Evolutionary conservation across 2,888 invertebrate genomes (phyloP).

Genomic region (Lapara coniferarum): DNA sequence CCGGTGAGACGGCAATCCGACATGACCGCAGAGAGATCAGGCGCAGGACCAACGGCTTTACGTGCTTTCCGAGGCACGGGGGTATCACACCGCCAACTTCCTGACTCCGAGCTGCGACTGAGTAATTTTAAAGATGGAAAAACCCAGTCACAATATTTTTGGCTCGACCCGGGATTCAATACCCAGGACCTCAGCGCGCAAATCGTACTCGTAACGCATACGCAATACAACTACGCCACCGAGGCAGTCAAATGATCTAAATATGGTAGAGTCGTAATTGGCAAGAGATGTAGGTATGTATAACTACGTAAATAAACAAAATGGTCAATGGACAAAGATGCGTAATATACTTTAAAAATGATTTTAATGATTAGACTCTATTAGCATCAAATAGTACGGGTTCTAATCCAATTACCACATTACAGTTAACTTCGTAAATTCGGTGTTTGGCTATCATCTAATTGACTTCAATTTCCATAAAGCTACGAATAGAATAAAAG

Average conservation of each 20-base stretch:
- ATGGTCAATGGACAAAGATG: background rate
- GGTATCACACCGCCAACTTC: too few relatives aligned
- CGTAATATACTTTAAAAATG: conserved; percentile 25
- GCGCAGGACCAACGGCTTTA: too few relatives aligned
- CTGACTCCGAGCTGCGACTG: too few relatives aligned
- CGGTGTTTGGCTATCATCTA: conserved; percentile 45
- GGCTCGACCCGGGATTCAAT: too few relatives aligned
- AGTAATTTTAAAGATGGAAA: too few relatives aligned
- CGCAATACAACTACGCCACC: too few relatives aligned
- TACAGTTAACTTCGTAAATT: conserved; percentile 42
- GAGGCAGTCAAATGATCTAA: conserved; percentile 7
- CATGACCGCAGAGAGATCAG: too few relatives aligned
- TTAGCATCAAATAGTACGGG: conserved; percentile 70
- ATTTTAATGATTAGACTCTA: conserved; percentile 40
- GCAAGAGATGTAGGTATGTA: conserved; percentile 14
- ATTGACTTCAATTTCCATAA: conserved; percentile 23
- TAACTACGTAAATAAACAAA: conserved; percentile 33
- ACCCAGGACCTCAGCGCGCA: too few relatives aligned
- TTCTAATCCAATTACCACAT: conserved; percentile 63
- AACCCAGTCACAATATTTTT: too few relatives aligned
- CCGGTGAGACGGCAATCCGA: too few relatives aligned
- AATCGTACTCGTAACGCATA: too few relatives aligned
- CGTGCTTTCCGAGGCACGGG: too few relatives aligned
- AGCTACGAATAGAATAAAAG: conserved; percentile 2
- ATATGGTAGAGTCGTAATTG: background rate